Base-by-base conservation (phyloP, 2,797 vertebrate genomes). In the Sardinella longiceps region DNA sequence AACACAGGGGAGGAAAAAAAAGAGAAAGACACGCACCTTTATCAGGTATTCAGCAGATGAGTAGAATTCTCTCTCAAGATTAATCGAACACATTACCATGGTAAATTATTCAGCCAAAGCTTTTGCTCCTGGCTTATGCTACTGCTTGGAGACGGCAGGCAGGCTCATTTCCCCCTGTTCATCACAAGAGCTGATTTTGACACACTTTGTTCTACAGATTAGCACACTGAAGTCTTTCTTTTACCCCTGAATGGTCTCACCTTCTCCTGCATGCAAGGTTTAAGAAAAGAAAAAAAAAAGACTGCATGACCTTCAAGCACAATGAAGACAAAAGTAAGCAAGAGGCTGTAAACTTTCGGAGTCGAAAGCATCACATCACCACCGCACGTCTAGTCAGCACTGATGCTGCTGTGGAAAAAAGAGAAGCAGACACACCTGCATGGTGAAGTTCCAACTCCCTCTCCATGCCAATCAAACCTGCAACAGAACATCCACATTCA, bases 1-100 rank as follows among this genome's bases (percentile, higher is more conserved):
- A 37, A 30, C 1, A 37, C 15, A 25, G 46, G 46, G 51, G 3
- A 3, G 1, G 9, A 53, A 2, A 53, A 53, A 53, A 80, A 15
- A 51, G 4, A 7, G 28, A 6, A 18, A 37, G 63, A 70, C 12
- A 15, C 37, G 28, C 37, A 43, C 37, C 6, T 43, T 43, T 43
- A 77, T 77, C 20, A 43, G 70, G 33, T 43, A 77, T 77, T 77
- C 33, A 43, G 70, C 70, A 77, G 70, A 43, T 43, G 70, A 77
- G 33, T 77, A 20, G 39, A 39, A 37, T 39, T 39, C 70, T 77
- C 37, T 43, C 5, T 39, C 18, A 77, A 43, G 70, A 77, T 77
- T 20, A 77, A 77, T 43, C 18, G 12, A 20, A 37, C 15, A 20
- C 66, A 37, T 74, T 39, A 74, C 63, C 30, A 39, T 39, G 63